Evolutionary conservation across 2,113 vertebrate genomes (phyloP), one percentile per base, ranked within the genome.

Genomic region (Pteropus alecto): DNA sequence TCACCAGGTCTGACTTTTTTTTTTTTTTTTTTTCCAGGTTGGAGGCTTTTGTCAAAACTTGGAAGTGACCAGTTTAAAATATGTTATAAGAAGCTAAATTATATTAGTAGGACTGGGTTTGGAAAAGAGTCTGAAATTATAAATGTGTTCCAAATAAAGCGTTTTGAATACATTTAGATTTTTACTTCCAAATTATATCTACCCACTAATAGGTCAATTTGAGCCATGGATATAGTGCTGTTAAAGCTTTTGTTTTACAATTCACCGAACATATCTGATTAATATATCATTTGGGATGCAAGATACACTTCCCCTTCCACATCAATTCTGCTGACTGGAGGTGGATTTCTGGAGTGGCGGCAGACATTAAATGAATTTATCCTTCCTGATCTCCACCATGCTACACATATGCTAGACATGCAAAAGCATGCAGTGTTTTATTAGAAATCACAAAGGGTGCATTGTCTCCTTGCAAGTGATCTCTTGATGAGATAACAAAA

Each of bases 401-500:
- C 76, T 13, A 6, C 28, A 79, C 87, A 54, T 54, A 71, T 7
- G 26, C 65, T 38, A 22, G 46, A 54, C 56, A n/a, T n/a, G 84
- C 70, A n/a, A 79, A 84, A 92, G 74, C 30, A 26, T 41, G 22
- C 60, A 92, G 65, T 68, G 35, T 61, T 89, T 67, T 18, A 54
- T n/a, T 14, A 92, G 54, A 38, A 61, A 10, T 83, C 70, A 95
- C 79, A 96, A 96, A 94, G 60, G 41, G 7, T 24, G 1, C 73
- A 73, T 3, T 96, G 97, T 96, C 63, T 65, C 74, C 43, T 68
- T 35, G 58, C 51, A 93, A 96, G 70, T 76, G 90, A 96, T 85
- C 79, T 46, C 76, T 91, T 86, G 48, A 82, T 93, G 76, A 92
- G 92, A 96, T 90, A 92, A 96, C 61, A 81, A 95, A 94, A 88